Evolutionary conservation across 2,888 invertebrate genomes (phyloP), one percentile per base, ranked within the genome.

Genomic region (Latrodectus hesperus): DNA sequence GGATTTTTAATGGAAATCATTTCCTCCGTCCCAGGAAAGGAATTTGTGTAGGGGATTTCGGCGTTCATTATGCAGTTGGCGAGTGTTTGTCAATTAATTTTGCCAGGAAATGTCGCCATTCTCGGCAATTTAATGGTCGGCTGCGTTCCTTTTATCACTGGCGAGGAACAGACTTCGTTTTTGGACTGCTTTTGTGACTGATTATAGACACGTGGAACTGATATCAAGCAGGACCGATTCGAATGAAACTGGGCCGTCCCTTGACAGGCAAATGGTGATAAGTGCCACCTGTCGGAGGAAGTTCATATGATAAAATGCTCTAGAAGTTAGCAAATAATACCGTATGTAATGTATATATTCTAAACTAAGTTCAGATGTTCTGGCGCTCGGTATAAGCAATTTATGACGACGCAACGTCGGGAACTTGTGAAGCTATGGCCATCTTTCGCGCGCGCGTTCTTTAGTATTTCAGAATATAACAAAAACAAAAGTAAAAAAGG

Each of bases 1-100:
- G 14, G 14, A 9, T 9, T 53, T 22, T 55, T 73, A 73, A 73
- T 73, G 22, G 55, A 73, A 55, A 73, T 26, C 53, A 73, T 73
- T 17, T 14, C 16, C 17, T 55, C 38, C 12, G 60, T 60, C 60
- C n/a, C 12, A 60, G 16, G 55, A 73, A 55, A 73, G 53, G 73
- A 53, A 73, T 55, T 73, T 53, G 26, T 53, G 26, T 11, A 73
- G 53, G 14, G n/a, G 60, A 16, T 60, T n/a, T n/a, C 12, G 60
- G 60, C 60, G 16, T 60, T 60, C n/a, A n/a, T 60, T 60, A 60
- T 60, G 12, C 10, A n/a, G 14, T 60, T n/a, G 16, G 60, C 60
- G 4, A n/a, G n/a, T 12, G 11, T 12, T n/a, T 60, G 60, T 60
- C 60, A 60, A 60, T 60, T 60, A 60, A 60, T 60, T 60, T 12